A percentile compares a stretch with the other conserved stretches of the same genome.
Evolutionary conservation across 2,888 invertebrate genomes (phyloP).

Genomic region (Sarcophaga variegata): DNA sequence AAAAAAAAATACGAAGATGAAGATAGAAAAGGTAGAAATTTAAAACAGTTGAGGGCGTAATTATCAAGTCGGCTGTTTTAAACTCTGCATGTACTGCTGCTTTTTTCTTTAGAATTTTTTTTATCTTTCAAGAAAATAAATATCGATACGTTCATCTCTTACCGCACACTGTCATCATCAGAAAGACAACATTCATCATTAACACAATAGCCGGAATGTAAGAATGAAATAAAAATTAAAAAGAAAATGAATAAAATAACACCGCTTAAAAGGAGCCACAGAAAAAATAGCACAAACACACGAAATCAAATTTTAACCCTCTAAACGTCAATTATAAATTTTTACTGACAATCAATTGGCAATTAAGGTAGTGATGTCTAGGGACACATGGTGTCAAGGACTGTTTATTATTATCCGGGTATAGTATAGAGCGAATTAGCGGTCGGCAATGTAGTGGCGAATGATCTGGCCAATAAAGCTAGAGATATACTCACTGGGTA

Average conservation of each 20-base stretch:
- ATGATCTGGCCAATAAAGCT: too few species aligned
- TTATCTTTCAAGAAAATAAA: conserved; percentile 8
- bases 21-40: conserved; percentile 9
- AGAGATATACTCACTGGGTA: too few species aligned
- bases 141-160: conserved; percentile 21
- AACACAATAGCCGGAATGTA: conserved; percentile 28
- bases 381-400: too few species aligned
- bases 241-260: background rate
- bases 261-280: conserved; percentile 5
- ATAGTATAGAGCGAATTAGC: too few species aligned
- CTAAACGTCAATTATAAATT: background rate
- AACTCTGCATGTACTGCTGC: background rate
- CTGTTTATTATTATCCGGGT: too few species aligned
- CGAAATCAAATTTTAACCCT: conserved; percentile 23
- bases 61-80: conserved; percentile 40
- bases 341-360: too few species aligned
- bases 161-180: conserved; percentile 1
- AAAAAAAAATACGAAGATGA: background rate
- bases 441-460: too few species aligned
- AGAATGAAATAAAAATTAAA: background rate
- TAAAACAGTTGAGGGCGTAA: conserved; percentile 58
- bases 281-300: background rate
- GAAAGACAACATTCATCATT: conserved; percentile 56
- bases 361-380: too few species aligned
- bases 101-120: background rate